A percentile compares a stretch with the other conserved stretches of the same genome.
These are phyloP conservation scores for Tipula lateralis DNA, from an alignment of 2,888 invertebrate genomes.

Conservation along the genomic window DNA sequence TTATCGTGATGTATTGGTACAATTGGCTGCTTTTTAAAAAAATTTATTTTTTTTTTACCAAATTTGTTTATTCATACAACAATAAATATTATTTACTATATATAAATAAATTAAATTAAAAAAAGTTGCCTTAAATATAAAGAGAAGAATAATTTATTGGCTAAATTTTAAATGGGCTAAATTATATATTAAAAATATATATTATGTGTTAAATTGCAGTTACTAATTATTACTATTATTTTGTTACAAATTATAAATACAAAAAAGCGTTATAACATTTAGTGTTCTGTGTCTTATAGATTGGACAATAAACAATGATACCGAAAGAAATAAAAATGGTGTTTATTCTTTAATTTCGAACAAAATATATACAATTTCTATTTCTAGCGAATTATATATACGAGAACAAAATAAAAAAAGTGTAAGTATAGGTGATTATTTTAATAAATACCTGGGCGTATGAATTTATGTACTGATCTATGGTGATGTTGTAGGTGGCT, in stretches of 20 bases:
- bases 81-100: neutral
- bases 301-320: constrained; percentile 26
- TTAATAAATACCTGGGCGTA: too few relatives aligned
- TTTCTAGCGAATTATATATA: neutral
- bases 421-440: neutral
- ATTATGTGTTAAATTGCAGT: neutral
- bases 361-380: neutral
- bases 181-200: neutral
- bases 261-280: constrained; percentile 12
- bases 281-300: constrained; percentile 21
- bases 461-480: too few relatives aligned
- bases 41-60: neutral
- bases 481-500: too few relatives aligned
- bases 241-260: constrained; percentile 7
- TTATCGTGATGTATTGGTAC: constrained; percentile 60
- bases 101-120: neutral
- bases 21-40: constrained; percentile 43
- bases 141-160: neutral
- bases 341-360: neutral
- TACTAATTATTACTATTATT: constrained; percentile 6
- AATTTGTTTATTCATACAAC: neutral
- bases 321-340: neutral
- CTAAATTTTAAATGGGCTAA: neutral
- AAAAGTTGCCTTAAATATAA: neutral
- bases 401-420: neutral